A percentile compares a stretch with the other conserved stretches of the same genome.
Conservation (phyloP, 2,113 vertebrate species). For the Candoia aspera region DNA sequence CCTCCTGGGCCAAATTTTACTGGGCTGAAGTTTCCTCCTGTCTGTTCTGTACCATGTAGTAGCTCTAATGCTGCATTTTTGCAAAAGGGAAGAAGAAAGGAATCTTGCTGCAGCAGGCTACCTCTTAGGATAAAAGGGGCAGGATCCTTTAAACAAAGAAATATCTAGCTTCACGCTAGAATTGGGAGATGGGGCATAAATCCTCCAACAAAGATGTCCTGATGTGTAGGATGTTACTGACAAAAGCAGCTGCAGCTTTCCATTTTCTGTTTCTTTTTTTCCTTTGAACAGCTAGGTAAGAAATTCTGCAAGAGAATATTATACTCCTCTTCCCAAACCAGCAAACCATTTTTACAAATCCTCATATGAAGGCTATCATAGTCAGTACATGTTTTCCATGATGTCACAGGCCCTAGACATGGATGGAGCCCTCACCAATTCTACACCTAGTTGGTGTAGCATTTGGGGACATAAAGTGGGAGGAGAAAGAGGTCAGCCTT, state of each 20-base stretch:
- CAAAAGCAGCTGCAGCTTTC: not conserved
- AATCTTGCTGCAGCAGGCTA: not conserved
- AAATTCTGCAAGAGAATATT: not conserved
- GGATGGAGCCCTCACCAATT: not conserved
- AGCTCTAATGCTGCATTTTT: not conserved
- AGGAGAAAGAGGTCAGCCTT: not conserved
- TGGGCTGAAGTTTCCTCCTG: not conserved
- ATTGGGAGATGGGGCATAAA: not conserved
- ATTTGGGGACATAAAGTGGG: not conserved
- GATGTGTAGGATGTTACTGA: not conserved
- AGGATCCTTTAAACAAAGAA: not conserved
- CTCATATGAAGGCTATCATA: not conserved
- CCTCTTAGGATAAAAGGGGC: not conserved
- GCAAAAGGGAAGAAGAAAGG: not conserved
- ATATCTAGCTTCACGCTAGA: not conserved
- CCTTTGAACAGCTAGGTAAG: not conserved
- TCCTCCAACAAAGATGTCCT: not conserved
- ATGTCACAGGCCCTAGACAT: not conserved
- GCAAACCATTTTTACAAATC: not conserved
- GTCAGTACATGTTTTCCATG: not conserved
- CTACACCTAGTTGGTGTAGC: not conserved
- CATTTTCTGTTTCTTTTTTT: not conserved
- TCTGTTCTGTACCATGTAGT: not conserved
- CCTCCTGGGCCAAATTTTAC: not conserved
- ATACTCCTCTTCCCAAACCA: not conserved